These are phyloP conservation scores for Cyclophora punctaria DNA, from an alignment of 2,888 invertebrate genomes.

Conservation along the genomic window DNA sequence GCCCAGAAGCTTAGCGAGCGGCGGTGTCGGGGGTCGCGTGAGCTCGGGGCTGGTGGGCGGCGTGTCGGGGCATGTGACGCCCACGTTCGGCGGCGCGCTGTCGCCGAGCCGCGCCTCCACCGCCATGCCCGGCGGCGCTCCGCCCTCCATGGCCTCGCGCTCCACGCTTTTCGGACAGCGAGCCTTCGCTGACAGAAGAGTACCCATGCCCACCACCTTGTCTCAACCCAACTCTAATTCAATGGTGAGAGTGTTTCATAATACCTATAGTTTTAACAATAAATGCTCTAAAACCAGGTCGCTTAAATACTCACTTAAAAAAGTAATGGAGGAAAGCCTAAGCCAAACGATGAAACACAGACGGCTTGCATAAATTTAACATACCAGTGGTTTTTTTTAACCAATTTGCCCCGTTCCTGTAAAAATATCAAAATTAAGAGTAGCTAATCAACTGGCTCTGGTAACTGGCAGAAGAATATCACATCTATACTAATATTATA, in stretches of 20 bases:
- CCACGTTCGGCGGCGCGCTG: slow-evolving; percentile 65
- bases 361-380: too few relatives aligned
- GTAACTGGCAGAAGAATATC: too few relatives aligned
- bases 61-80: slow-evolving; percentile 74
- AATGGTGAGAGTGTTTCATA: slow-evolving; percentile 46
- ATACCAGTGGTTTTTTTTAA: too few relatives aligned
- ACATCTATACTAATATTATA: too few relatives aligned
- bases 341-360: too few relatives aligned
- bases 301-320: too few relatives aligned
- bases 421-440: too few relatives aligned
- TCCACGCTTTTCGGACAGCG: slow-evolving; percentile 85
- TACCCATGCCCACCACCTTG: slow-evolving; percentile 76
- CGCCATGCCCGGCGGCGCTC: slow-evolving; percentile 66
- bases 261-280: too few relatives aligned
- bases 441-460: too few relatives aligned
- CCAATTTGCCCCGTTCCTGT: too few relatives aligned
- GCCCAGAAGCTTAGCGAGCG: slow-evolving; percentile 91
- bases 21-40: slow-evolving; percentile 69
- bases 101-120: slow-evolving; percentile 62
- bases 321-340: too few relatives aligned
- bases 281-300: too few relatives aligned
- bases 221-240: slow-evolving; percentile 72
- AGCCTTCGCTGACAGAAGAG: slow-evolving; percentile 85
- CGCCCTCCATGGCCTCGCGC: slow-evolving; percentile 75
- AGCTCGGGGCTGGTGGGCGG: slow-evolving; percentile 85